Percentiles rank a stretch among this genome's conserved stretches.
These are phyloP conservation scores for Acronicta alni DNA, from an alignment of 2,888 invertebrate species.

Conservation along the genomic window DNA sequence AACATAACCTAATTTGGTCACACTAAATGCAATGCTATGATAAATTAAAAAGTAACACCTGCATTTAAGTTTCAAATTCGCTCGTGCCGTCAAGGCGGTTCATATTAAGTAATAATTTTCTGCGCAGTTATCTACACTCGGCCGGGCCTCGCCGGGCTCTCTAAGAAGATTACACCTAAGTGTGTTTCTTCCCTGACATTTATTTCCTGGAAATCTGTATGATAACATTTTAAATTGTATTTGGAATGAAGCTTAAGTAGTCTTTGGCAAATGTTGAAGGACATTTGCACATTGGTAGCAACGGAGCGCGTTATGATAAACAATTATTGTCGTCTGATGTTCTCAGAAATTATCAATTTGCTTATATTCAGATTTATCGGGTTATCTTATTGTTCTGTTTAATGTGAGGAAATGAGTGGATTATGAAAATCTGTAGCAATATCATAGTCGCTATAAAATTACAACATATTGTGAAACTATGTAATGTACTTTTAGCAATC, in stretches of 20 bases:
- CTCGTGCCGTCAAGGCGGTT: not conserved
- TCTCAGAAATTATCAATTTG: conserved; percentile 19
- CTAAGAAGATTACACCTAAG: conserved; percentile 48
- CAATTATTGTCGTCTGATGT: conserved; percentile 9
- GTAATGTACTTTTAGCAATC: too few species aligned
- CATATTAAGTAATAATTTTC: conserved; percentile 34
- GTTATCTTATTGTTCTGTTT: conserved; percentile 17
- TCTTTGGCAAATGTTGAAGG: conserved; percentile 19
- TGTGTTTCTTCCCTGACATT: conserved; percentile 15
- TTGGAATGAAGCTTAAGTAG: conserved; percentile 11
- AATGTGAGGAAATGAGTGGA: conserved; percentile 2
- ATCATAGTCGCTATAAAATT: not conserved
- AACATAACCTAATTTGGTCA: too few species aligned
- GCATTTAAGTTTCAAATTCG: conserved; percentile 1
- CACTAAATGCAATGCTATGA: too few species aligned
- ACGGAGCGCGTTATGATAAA: conserved; percentile 26
- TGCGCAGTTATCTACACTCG: conserved; percentile 36
- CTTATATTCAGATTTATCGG: conserved; percentile 21
- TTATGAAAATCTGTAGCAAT: not conserved
- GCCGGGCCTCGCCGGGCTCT: conserved; percentile 11
- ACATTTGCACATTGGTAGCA: conserved; percentile 17
- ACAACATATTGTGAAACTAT: too few species aligned
- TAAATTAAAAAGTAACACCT: too few species aligned
- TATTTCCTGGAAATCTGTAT: conserved; percentile 21
- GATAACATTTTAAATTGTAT: conserved; percentile 16